Conservation (phyloP, 2,113 vertebrate genomes). For the Etia nguti region DNA sequence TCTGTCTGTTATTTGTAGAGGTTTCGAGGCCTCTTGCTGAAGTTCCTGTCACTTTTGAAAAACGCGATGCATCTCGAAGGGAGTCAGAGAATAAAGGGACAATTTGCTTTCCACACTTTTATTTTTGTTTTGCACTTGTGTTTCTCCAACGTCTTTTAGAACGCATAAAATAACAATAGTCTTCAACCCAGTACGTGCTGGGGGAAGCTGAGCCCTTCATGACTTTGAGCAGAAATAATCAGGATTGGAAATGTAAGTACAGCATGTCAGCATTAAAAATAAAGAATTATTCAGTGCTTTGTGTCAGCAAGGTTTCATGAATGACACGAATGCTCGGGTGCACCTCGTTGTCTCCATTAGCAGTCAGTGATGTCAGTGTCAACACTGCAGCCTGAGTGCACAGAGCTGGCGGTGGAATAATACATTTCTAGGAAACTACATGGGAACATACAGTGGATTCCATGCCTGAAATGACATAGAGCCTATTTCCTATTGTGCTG, state of each 20-base stretch:
- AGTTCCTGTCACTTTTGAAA: background rate
- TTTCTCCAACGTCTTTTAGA: background rate
- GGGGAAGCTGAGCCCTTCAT: background rate
- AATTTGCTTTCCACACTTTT: background rate
- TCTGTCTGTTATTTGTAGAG: background rate
- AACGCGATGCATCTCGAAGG: background rate
- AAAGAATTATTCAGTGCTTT: background rate
- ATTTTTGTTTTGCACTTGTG: background rate
- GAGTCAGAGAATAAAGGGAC: background rate
- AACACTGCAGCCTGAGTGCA: background rate
- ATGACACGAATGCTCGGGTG: background rate
- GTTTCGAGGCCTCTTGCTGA: background rate
- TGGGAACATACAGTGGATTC: background rate
- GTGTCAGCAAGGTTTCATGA: background rate
- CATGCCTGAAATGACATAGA: background rate
- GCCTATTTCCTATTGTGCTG: background rate
- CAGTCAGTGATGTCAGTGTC: background rate
- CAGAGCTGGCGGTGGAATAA: background rate
- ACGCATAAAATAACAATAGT: background rate
- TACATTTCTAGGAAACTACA: background rate
- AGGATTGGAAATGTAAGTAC: background rate
- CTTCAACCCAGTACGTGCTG: background rate
- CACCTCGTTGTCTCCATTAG: constrained; percentile 3
- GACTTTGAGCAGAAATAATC: background rate
- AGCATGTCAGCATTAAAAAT: background rate